phyloP scores from a whole-genome alignment of 2,113 vertebrate species.

The Engystomops pustulosus region DNA sequence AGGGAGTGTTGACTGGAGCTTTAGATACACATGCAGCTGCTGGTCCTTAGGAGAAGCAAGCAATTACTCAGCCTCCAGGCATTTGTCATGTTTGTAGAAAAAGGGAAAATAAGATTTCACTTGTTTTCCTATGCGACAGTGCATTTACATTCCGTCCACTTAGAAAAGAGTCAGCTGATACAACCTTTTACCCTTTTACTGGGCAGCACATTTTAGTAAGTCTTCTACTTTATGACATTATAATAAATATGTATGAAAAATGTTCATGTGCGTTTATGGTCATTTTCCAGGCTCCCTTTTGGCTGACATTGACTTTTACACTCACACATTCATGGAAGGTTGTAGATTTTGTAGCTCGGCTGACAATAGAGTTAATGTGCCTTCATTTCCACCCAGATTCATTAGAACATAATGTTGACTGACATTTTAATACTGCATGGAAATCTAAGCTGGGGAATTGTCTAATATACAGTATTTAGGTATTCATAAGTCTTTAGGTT shows the following conservation, averaged over 20 bases:
- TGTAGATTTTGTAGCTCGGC: not conserved
- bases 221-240: slow-evolving; percentile 32
- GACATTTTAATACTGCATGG: slow-evolving; percentile 27
- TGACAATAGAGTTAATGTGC: not conserved
- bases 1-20: slow-evolving; percentile 1
- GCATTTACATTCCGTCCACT: slow-evolving; percentile 46
- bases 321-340: not conserved
- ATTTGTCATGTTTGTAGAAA: slow-evolving; percentile 42
- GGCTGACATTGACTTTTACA: not conserved
- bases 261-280: not conserved
- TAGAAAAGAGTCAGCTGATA: slow-evolving; percentile 30
- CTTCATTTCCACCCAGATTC: slow-evolving; percentile 19
- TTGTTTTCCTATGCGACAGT: slow-evolving; percentile 24
- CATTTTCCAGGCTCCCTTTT: not conserved
- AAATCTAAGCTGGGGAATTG: not conserved
- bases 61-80: slow-evolving; percentile 47
- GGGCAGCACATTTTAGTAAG: slow-evolving; percentile 42
- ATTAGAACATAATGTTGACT: not conserved
- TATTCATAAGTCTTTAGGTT: not conserved
- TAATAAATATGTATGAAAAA: slow-evolving; percentile 35
- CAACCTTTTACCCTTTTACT: slow-evolving; percentile 36
- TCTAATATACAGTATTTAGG: slow-evolving; percentile 1
- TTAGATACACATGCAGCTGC: slow-evolving; percentile 11
- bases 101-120: slow-evolving; percentile 23
- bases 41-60: slow-evolving; percentile 32